Base-by-base conservation (phyloP, 2,797 vertebrate genomes). In the Amniataba percoides region DNA sequence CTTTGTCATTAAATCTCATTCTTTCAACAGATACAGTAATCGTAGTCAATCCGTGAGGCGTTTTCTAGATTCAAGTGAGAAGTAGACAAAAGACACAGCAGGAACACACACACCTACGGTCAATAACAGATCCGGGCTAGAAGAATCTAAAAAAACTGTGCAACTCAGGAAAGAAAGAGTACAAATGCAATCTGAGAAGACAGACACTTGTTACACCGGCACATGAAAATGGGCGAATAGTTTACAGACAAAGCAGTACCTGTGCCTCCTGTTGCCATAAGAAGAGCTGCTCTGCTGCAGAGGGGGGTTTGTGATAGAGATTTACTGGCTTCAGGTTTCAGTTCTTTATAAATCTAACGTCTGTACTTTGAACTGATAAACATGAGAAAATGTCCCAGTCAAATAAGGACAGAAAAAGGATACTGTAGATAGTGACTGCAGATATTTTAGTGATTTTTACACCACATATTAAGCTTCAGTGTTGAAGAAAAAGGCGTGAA, bases 301-400 rank as follows among this genome's bases (percentile, higher is more conserved):
- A 53, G 84, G 19, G 55, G 19, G 60, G 39, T 72, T 64, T 56
- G 39, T 64, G 21, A 58, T 63, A 82, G 63, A 71, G 21, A 74
- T 74, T 63, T 34, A 78, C 73, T 45, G 55, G 34, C 36, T 55
- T 39, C n/a, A 64, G 77, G 93, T 96, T 95, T 95, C 94, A 94
- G 84, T 95, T 95, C 94, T 92, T 91, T 79, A 77, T 83, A 75
- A 70, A 81, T 72, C 59, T 72, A 75, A 13, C 27, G 34, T 5
- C 7, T 48, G 27, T 31, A 13, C 18, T 46, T 9, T 31, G 13
- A 75, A 53, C 11, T 7, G 61, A 78, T 34, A 31, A 3, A 49
- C 34, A 27, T 2, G 40, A 45, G 42, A 63, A 42, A 58, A n/a
- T 0, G 43, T 52, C 45, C 36, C 49, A 13, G 36, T 46, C 40